A percentile compares a stretch with the other conserved stretches of the same genome.
Evolutionary conservation across 2,888 invertebrate species (phyloP).

Genomic region (Caenorhabditis sp.): DNA sequence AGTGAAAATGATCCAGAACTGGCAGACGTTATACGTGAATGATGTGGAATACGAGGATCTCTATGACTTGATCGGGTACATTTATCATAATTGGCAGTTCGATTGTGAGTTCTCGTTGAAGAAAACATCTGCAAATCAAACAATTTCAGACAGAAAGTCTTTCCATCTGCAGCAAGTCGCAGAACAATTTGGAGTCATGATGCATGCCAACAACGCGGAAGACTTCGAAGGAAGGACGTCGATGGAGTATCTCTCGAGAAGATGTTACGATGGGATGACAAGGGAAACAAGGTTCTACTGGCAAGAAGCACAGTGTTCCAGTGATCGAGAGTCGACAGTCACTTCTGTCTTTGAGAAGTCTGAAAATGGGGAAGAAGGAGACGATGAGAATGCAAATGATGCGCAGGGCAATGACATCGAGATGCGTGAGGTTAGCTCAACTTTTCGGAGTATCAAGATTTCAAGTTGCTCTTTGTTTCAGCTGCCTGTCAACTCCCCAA

Average conservation of each 20-base stretch:
- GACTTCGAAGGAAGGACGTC: conserved; percentile 29
- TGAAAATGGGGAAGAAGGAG: not conserved
- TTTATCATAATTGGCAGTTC: conserved; percentile 31
- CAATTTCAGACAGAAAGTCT: conserved; percentile 11
- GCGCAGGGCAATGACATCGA: not conserved
- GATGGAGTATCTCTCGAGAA: not conserved
- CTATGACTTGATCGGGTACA: conserved; percentile 24
- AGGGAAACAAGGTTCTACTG: not conserved
- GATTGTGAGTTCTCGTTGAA: conserved; percentile 1
- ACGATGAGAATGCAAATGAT: not conserved
- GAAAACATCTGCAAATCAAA: too few species aligned
- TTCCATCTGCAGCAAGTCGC: conserved; percentile 4
- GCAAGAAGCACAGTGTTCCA: not conserved
- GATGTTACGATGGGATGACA: not conserved
- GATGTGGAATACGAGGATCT: conserved; percentile 28
- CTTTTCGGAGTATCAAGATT: too few species aligned
- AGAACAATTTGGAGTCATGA: conserved; percentile 24
- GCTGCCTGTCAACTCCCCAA: not conserved
- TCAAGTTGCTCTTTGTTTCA: too few species aligned
- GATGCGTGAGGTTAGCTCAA: not conserved
- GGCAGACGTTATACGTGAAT: not conserved
- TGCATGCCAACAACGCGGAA: not conserved
- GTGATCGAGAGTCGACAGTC: not conserved
- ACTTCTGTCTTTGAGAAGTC: conserved; percentile 2
- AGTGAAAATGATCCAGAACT: not conserved